phyloP scores from a whole-genome alignment of 35 echinoderm and acorn worm species.

The Chiridota heheva region DNA sequence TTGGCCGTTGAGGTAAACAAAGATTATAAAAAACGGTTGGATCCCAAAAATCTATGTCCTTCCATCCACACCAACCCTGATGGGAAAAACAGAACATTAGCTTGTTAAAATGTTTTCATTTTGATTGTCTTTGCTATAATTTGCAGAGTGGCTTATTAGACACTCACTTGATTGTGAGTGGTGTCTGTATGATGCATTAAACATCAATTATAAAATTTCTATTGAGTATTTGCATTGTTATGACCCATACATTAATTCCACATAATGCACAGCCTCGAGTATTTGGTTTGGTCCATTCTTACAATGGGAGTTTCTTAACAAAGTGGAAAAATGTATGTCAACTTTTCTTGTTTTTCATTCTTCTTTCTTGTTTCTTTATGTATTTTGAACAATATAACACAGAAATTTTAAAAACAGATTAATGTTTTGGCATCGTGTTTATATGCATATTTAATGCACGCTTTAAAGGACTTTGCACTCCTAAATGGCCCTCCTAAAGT shows the following conservation, averaged over 20 bases:
- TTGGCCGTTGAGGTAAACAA: constrained; percentile 81
- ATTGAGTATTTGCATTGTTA: not conserved
- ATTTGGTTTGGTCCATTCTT: too few species aligned
- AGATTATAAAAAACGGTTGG: constrained; percentile 89
- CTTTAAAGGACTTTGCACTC: too few species aligned
- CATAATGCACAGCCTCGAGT: too few species aligned
- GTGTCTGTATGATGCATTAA: not conserved
- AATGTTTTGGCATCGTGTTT: too few species aligned
- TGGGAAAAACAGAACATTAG: constrained; percentile 3
- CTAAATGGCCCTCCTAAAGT: too few species aligned
- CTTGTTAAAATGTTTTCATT: not conserved
- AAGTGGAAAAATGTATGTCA: too few species aligned
- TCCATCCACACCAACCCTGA: constrained; percentile 99
- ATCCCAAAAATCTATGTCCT: constrained; percentile 97
- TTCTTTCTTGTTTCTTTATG: too few species aligned
- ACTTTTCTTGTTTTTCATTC: too few species aligned
- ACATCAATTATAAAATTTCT: not conserved
- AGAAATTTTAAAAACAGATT: too few species aligned
- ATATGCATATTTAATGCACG: too few species aligned
- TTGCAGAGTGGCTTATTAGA: not conserved
- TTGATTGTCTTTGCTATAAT: not conserved
- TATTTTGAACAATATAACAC: too few species aligned
- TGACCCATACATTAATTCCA: not conserved
- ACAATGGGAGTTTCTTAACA: too few species aligned
- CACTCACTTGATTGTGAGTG: not conserved